phyloP scores from a whole-genome alignment of 2,113 vertebrate species.

The Elanoides forficatus region DNA sequence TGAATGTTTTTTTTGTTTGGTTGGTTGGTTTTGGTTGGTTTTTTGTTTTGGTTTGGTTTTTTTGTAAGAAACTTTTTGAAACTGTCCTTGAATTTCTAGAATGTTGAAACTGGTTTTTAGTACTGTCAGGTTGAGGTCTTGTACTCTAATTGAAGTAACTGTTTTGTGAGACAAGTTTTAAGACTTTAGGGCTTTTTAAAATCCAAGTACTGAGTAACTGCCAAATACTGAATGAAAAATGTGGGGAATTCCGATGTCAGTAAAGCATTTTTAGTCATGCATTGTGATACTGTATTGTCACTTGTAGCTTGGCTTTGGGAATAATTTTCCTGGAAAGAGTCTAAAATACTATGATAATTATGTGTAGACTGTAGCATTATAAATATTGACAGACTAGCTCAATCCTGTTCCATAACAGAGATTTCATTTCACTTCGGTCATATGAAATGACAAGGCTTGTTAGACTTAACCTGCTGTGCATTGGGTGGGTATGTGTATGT shows the following conservation, averaged over 20 bases:
- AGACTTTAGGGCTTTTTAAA: not conserved
- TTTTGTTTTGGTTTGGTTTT: not conserved
- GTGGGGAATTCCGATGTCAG: not conserved
- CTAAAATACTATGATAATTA: not conserved
- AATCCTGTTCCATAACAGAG: not conserved
- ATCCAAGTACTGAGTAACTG: not conserved
- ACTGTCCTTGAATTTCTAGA: not conserved
- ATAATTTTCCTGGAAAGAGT: not conserved
- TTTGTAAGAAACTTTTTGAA: not conserved
- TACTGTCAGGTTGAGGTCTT: not conserved
- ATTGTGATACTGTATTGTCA: not conserved
- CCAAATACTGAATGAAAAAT: not conserved
- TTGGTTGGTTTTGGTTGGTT: too few relatives aligned
- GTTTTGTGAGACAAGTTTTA: not conserved
- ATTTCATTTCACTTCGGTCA: not conserved
- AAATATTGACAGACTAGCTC: not conserved
- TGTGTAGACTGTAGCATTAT: not conserved
- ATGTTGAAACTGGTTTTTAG: not conserved
- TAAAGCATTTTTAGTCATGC: not conserved
- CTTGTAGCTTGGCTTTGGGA: not conserved
- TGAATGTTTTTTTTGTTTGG: not conserved
- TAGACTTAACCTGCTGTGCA: not conserved
- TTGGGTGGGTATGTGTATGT: not conserved
- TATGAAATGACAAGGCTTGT: not conserved
- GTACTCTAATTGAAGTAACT: not conserved